These are phyloP conservation scores for Papilio glaucus DNA, from an alignment of 1,140 invertebrate species.

Conservation along the genomic window DNA sequence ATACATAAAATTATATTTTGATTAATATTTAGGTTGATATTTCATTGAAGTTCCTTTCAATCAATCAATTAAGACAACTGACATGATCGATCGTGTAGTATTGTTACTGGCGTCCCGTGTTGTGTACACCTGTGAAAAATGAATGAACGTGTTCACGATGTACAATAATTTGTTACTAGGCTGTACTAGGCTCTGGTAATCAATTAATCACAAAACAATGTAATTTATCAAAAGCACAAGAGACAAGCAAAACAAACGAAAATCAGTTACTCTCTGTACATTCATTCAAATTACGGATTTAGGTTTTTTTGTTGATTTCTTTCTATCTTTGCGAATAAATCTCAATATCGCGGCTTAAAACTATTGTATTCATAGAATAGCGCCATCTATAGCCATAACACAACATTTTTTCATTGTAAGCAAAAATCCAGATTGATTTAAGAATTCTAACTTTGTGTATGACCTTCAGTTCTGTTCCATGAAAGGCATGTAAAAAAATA, in stretches of 20 bases:
- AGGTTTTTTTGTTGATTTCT: neutral
- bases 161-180: neutral
- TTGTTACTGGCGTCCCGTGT: neutral
- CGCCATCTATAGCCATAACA: too few relatives aligned
- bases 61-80: neutral
- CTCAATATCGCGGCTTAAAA: too few relatives aligned
- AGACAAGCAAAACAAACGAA: neutral
- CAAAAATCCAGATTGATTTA: too few relatives aligned
- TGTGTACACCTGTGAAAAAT: constrained; percentile 18
- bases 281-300: neutral
- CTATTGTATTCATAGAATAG: too few relatives aligned
- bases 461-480: too few relatives aligned
- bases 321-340: too few relatives aligned
- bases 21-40: neutral
- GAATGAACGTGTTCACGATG: neutral
- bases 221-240: neutral
- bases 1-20: neutral
- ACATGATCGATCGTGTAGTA: neutral
- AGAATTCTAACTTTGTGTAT: too few relatives aligned
- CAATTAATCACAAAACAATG: constrained; percentile 5
- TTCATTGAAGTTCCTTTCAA: neutral
- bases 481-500: too few relatives aligned
- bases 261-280: neutral
- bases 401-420: too few relatives aligned
- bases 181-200: neutral